Percentiles rank a stretch among this genome's conserved stretches.
These are phyloP conservation scores for Daubentonia madagascariensis DNA, from an alignment of 2,113 vertebrate genomes.

Conservation along the genomic window DNA sequence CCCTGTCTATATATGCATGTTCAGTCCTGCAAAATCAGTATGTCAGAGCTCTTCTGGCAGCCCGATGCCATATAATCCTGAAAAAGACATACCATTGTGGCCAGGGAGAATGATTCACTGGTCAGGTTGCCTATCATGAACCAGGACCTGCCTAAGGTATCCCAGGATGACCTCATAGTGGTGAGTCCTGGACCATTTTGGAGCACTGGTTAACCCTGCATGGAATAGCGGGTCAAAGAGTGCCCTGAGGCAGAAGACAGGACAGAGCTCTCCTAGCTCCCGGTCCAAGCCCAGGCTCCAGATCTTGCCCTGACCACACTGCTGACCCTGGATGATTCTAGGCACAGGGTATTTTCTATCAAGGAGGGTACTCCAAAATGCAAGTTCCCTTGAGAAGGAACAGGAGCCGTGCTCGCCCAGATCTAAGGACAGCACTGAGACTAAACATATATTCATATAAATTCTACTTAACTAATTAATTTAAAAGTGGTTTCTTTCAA, in stretches of 20 bases:
- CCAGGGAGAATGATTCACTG: neutral
- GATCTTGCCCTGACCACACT: neutral
- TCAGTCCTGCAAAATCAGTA: neutral
- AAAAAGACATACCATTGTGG: neutral
- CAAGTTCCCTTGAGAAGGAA: neutral
- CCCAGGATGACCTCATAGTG: neutral
- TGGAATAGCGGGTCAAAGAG: neutral
- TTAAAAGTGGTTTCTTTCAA: neutral
- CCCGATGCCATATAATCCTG: neutral
- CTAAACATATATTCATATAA: neutral
- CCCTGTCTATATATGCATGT: neutral
- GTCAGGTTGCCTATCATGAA: neutral
- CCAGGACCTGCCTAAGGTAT: accelerated
- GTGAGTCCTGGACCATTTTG: neutral
- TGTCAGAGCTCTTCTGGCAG: too few relatives aligned
- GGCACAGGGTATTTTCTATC: neutral
- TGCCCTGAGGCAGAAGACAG: neutral
- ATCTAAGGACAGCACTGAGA: neutral
- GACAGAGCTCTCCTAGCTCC: accelerated
- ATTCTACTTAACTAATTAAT: neutral
- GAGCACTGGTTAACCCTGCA: neutral
- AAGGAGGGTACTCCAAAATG: neutral
- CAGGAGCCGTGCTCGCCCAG: accelerated
- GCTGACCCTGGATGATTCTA: neutral
- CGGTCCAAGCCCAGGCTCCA: neutral